Percentiles rank a stretch among this genome's conserved stretches.
phyloP scores from a whole-genome alignment of 1,140 invertebrate genomes.

The Leptinotarsa defecta region DNA sequence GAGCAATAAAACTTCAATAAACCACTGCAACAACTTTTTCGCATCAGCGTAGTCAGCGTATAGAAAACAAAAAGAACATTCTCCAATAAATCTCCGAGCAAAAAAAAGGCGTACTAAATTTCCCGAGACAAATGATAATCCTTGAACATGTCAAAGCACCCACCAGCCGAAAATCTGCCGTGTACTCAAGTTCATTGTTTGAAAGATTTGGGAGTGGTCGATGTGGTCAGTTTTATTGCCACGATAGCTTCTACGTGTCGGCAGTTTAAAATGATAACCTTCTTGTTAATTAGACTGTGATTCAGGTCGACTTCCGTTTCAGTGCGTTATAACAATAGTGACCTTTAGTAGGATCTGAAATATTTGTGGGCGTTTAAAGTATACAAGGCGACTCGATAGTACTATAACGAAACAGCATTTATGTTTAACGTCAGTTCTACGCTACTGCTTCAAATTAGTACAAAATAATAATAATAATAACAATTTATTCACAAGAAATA shows the following conservation, averaged over 20 bases:
- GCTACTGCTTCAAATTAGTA: too few relatives aligned
- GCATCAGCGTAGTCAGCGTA: too few relatives aligned
- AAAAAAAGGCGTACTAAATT: background rate
- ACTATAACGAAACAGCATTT: too few relatives aligned
- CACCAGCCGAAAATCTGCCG: background rate
- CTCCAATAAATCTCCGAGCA: too few relatives aligned
- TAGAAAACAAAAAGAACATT: too few relatives aligned
- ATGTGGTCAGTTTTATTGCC: background rate
- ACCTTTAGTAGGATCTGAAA: background rate
- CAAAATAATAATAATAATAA: too few relatives aligned
- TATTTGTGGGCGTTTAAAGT: background rate
- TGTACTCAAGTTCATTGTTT: slow-evolving; percentile 8
- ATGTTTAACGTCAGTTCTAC: too few relatives aligned
- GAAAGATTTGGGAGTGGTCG: slow-evolving; percentile 1
- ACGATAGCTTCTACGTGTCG: background rate
- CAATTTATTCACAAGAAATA: too few relatives aligned
- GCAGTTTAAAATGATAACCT: slow-evolving; percentile 5
- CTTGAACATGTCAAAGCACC: slow-evolving; percentile 2
- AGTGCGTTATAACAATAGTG: background rate
- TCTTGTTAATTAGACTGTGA: slow-evolving; percentile 2
- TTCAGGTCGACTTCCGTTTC: background rate
- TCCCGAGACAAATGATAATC: background rate
- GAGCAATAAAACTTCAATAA: too few relatives aligned
- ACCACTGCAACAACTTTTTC: too few relatives aligned
- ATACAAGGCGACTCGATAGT: background rate